These are phyloP conservation scores for Prunella fulvescens DNA, from an alignment of 2,113 vertebrate species.

Conservation along the genomic window DNA sequence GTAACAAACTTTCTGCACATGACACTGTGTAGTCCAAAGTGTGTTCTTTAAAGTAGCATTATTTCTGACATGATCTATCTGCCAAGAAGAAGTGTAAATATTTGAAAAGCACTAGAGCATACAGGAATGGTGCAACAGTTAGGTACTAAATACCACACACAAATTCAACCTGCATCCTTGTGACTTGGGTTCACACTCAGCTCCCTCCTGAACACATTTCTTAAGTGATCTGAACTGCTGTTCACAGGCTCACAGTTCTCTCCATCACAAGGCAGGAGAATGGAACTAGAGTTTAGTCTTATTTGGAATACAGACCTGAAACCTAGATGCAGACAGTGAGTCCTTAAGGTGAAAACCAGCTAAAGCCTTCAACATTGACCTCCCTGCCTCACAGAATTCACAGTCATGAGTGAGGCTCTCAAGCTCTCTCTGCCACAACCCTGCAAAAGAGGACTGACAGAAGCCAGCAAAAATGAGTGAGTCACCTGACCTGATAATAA, in stretches of 20 bases:
- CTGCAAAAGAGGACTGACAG: not conserved
- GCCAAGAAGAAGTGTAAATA: slow-evolving; percentile 19
- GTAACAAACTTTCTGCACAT: not conserved
- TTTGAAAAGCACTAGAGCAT: not conserved
- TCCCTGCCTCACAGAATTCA: not conserved
- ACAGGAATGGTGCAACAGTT: not conserved
- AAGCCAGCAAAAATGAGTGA: not conserved
- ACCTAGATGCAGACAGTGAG: not conserved
- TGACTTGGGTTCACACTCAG: not conserved
- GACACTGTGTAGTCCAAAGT: not conserved
- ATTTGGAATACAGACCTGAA: not conserved
- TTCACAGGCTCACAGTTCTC: not conserved
- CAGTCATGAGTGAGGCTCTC: rapidly evolving
- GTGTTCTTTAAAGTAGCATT: not conserved
- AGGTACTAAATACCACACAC: not conserved
- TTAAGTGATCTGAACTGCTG: not conserved
- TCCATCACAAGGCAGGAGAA: not conserved
- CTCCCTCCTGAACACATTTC: not conserved
- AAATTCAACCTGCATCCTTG: not conserved
- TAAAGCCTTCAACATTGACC: not conserved
- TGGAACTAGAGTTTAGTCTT: not conserved
- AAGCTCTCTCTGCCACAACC: not conserved
- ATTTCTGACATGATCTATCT: not conserved
- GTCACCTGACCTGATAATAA: not conserved
- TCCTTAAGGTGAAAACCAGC: not conserved